Base-by-base conservation (phyloP, 2,888 invertebrate species). In the Trachelus tabidus region DNA sequence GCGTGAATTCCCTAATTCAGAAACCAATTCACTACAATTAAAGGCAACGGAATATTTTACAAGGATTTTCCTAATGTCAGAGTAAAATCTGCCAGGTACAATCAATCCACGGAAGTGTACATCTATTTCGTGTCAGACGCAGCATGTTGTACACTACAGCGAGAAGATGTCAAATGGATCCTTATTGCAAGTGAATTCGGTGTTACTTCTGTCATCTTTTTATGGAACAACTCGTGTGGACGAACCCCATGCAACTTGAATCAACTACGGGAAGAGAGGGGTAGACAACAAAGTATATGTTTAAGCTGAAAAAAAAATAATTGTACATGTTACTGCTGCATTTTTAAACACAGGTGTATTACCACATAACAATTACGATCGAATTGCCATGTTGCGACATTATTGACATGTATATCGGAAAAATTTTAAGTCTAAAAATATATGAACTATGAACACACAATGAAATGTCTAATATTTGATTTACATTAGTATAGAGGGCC, bases 371-470 rank as follows among this genome's bases (percentile, higher is more conserved):
- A 71, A 76, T 69, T 33, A 75, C 40, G n/a, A 77, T 33, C 40
- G 56, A 71, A 69, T 74, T 74, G 74, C 35, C 74, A 74, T 56
- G 34, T 68, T 68, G 69, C 56, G 9, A 56, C 56, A 56, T 23
- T 56, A 6, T 23, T 56, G 56, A 56, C 23, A 23, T n/a, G n/a
- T 56, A 23, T 23, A 23, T 56, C 23, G 71, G 77, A 75, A 34
- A 77, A 68, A 37, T 73, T 73, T 30, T 37, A 56, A 30, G 6
- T 76, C 73, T 35, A 78, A 78, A 78, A 76, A 76, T 78, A 78
- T 78, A 76, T 68, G 76, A 78, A 76, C 68, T 78, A 78, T 76
- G 73, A 76, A 78, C 78, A 78, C 76, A 73, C 76, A 68, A 34
- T 31, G 34, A 74, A 69, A 56, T 56, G 9, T 56, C 56, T 56